phyloP scores from a whole-genome alignment of 2,113 vertebrate species.

The Rallus limicola region DNA sequence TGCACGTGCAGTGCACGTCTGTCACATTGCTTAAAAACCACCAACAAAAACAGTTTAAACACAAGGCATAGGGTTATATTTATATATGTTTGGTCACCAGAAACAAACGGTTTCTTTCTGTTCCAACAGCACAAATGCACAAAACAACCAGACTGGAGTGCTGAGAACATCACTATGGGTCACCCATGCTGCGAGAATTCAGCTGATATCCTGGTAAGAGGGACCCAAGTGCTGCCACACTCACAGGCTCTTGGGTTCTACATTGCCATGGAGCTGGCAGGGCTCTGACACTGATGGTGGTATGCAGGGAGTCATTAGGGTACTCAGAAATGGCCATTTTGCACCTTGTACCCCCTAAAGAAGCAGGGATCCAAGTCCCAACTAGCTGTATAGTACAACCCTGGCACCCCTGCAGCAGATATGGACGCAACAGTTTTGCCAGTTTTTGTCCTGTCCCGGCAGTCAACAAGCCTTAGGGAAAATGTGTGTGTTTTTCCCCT shows the following conservation, averaged over 20 bases:
- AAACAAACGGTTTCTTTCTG: neutral
- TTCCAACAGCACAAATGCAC: neutral
- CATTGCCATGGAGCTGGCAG: fast-evolving
- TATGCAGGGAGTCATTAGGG: neutral
- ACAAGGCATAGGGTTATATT: neutral
- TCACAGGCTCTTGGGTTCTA: neutral
- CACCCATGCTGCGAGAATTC: neutral
- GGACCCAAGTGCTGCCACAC: neutral
- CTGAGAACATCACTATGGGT: neutral
- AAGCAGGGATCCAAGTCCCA: neutral
- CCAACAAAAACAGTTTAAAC: neutral
- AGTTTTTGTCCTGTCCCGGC: neutral
- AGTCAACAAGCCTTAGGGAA: neutral
- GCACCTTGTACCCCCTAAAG: too few relatives aligned
- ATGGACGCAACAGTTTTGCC: fast-evolving
- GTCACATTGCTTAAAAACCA: neutral
- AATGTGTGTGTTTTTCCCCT: neutral
- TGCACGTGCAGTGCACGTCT: neutral
- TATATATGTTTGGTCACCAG: neutral
- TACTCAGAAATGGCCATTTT: neutral
- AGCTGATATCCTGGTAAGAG: neutral
- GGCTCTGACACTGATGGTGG: neutral
- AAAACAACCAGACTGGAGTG: neutral
- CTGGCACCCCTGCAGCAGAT: fast-evolving
- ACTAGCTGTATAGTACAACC: fast-evolving